phyloP scores from a whole-genome alignment of 1,140 invertebrate species.

The Drosophila rhopaloa region DNA sequence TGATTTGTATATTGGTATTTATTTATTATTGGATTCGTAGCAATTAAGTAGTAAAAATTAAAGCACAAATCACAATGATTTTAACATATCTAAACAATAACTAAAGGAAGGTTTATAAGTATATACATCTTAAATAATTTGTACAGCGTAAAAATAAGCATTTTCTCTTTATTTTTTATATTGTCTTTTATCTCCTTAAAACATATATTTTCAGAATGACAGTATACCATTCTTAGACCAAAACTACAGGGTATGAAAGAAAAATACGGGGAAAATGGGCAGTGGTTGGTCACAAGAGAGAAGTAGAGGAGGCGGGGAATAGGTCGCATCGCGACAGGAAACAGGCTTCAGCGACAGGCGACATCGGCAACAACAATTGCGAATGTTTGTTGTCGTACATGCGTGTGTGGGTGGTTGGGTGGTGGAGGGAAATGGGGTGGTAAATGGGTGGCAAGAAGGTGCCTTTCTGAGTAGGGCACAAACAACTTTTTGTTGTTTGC shows the following conservation, averaged over 20 bases:
- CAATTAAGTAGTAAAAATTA: too few species aligned
- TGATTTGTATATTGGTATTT: too few species aligned
- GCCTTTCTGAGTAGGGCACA: slow-evolving; percentile 62
- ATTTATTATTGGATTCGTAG: too few species aligned
- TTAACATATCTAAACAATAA: too few species aligned
- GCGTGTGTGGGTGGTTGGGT: slow-evolving; percentile 3
- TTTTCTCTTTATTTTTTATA: too few species aligned
- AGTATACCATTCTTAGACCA: not conserved
- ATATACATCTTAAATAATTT: too few species aligned
- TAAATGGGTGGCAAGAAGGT: slow-evolving; percentile 1
- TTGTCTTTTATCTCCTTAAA: not conserved
- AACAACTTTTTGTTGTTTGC: slow-evolving; percentile 65
- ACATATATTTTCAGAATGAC: not conserved
- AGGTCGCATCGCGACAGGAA: slow-evolving; percentile 65
- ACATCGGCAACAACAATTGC: slow-evolving; percentile 54
- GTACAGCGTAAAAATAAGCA: too few species aligned
- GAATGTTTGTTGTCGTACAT: slow-evolving; percentile 46
- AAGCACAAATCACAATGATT: too few species aligned
- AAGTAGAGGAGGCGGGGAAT: slow-evolving; percentile 16
- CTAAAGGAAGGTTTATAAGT: too few species aligned
- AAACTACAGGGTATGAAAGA: slow-evolving; percentile 16
- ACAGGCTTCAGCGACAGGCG: slow-evolving; percentile 66
- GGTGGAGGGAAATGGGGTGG: not conserved
- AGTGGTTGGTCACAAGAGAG: slow-evolving; percentile 37
- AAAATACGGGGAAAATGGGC: slow-evolving; percentile 51